Conservation (phyloP, 2,113 vertebrate genomes). For the Melanerpes formicivorus region DNA sequence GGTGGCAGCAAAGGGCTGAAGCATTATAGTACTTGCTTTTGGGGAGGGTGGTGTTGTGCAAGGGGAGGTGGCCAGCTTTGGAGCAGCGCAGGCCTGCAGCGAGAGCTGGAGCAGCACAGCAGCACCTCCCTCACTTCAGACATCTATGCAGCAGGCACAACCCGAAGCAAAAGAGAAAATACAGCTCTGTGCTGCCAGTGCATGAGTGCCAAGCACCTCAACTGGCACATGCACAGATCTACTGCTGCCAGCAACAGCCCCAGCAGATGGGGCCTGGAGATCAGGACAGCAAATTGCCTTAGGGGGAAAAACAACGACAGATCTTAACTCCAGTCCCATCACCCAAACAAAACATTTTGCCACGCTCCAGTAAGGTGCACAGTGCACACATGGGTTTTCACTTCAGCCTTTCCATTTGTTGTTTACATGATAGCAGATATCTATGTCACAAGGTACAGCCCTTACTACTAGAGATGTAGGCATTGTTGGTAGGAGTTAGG, state of each 20-base stretch:
- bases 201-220: not conserved
- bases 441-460: not conserved
- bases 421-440: not conserved
- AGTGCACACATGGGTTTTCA: fast-evolving
- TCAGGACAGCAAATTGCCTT: not conserved
- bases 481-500: not conserved
- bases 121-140: not conserved
- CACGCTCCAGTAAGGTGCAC: not conserved
- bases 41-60: fast-evolving
- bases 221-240: fast-evolving
- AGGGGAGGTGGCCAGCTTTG: not conserved
- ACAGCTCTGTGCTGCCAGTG: fast-evolving
- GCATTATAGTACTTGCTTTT: fast-evolving
- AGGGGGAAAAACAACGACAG: too few species aligned
- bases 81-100: fast-evolving
- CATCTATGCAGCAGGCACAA: not conserved
- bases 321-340: not conserved
- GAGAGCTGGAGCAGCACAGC: not conserved
- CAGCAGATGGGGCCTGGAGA: not conserved
- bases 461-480: not conserved
- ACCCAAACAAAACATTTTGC: not conserved
- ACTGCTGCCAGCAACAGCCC: not conserved
- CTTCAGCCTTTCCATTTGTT: not conserved
- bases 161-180: not conserved
- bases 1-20: not conserved